These are phyloP conservation scores for Lathronympha strigana DNA, from an alignment of 2,888 invertebrate genomes.

Conservation along the genomic window DNA sequence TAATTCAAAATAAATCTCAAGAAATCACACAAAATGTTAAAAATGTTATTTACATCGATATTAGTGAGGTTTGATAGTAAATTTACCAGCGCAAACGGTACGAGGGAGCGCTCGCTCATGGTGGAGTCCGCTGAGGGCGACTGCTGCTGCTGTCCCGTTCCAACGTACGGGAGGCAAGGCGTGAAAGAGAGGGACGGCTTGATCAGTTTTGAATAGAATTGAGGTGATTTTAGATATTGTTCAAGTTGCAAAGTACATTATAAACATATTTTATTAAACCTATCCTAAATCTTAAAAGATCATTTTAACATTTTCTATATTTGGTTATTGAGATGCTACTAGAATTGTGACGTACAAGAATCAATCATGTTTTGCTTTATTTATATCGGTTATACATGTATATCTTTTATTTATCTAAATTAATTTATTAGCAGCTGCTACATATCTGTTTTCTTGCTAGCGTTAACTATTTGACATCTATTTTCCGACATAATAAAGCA, in stretches of 20 bases:
- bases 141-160: conserved; percentile 75
- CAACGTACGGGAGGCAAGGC: conserved; percentile 52
- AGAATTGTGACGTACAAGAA: too few relatives aligned
- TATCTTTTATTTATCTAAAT: background rate
- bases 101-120: conserved; percentile 81
- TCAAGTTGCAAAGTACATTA: too few relatives aligned
- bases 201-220: conserved; percentile 41
- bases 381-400: too few relatives aligned
- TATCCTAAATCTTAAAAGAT: too few relatives aligned
- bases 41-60: conserved; percentile 75
- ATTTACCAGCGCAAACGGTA: conserved; percentile 83
- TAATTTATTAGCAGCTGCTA: background rate
- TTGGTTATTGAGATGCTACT: too few relatives aligned
- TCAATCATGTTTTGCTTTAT: too few relatives aligned
- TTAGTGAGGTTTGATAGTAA: conserved; percentile 76
- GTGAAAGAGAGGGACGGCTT: conserved; percentile 66
- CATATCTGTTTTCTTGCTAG: too few relatives aligned
- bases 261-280: too few relatives aligned
- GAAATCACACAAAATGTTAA: conserved; percentile 48
- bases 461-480: too few relatives aligned
- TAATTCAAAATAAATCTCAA: conserved; percentile 41
- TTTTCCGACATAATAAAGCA: conserved; percentile 10
- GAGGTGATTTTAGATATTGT: background rate
- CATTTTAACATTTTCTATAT: too few relatives aligned
- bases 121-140: conserved; percentile 82